Conservation (phyloP, 2,888 invertebrate genomes). For the Agelastica alni region DNA sequence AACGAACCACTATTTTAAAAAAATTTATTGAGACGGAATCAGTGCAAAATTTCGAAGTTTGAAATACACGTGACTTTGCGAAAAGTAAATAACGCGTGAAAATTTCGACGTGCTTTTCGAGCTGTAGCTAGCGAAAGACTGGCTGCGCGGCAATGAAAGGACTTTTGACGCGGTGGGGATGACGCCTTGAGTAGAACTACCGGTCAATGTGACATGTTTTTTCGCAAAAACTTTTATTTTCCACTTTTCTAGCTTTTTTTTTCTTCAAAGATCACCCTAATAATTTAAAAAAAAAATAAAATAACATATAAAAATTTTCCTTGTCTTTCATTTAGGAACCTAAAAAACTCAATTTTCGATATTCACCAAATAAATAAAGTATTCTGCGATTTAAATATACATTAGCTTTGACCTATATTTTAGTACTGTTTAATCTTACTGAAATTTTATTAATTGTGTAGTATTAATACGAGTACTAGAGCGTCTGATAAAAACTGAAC, state of each 20-base stretch:
- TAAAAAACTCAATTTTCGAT: no score
- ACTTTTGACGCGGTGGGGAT: conserved; percentile 46
- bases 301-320: no score
- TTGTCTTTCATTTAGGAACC: no score
- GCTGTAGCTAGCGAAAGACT: conserved; percentile 51
- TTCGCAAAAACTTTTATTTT: conserved; percentile 30
- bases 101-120: conserved; percentile 43
- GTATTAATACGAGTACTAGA: no score
- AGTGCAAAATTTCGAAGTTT: conserved; percentile 7
- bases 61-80: conserved; percentile 35
- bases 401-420: no score
- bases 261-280: no score
- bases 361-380: no score
- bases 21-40: conserved; percentile 29
- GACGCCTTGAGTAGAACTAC: conserved; percentile 48
- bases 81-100: conserved; percentile 19
- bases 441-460: no score
- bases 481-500: no score
- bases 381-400: no score
- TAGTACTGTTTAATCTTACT: no score
- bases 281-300: no score
- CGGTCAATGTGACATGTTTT: conserved; percentile 50
- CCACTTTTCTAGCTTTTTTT: conserved; percentile 12
- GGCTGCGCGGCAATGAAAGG: conserved; percentile 49
- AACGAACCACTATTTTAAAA: conserved; percentile 1